A percentile compares a stretch with the other conserved stretches of the same genome.
phyloP scores from a whole-genome alignment of 2,888 invertebrate genomes.

The Cordilura impudica region DNA sequence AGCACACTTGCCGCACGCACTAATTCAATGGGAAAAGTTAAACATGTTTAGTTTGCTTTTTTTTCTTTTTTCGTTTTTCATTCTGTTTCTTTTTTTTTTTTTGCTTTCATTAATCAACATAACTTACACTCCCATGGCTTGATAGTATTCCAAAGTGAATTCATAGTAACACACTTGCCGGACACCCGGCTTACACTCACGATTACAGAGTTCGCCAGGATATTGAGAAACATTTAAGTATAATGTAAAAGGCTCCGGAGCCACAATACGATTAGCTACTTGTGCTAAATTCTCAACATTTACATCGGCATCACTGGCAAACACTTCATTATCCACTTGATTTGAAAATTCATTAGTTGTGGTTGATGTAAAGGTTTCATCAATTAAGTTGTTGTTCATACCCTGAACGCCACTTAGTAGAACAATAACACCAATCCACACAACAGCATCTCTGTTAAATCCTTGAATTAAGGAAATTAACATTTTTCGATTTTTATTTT shows the following conservation, averaged over 20 bases:
- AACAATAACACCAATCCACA: neutral
- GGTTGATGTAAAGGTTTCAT: conserved; percentile 25
- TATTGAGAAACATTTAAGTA: conserved; percentile 61
- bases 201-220: conserved; percentile 71
- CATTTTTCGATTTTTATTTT: neutral
- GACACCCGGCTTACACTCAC: conserved; percentile 64
- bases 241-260: neutral
- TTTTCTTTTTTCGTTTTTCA: conserved; percentile 1
- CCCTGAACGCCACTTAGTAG: neutral
- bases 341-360: conserved; percentile 40
- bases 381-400: conserved; percentile 32
- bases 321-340: conserved; percentile 40
- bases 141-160: conserved; percentile 78
- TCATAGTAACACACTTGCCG: conserved; percentile 76
- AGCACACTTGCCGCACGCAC: conserved; percentile 79
- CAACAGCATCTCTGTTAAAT: neutral
- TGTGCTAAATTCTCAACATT: neutral
- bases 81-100: conserved; percentile 7
- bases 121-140: conserved; percentile 77
- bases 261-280: neutral
- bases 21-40: conserved; percentile 61
- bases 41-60: conserved; percentile 10
- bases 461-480: conserved; percentile 11
- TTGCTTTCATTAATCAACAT: neutral
- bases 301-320: conserved; percentile 5